A percentile compares a stretch with the other conserved stretches of the same genome.
Conservation (phyloP, 2,113 vertebrate genomes). For the Strigops habroptila region DNA sequence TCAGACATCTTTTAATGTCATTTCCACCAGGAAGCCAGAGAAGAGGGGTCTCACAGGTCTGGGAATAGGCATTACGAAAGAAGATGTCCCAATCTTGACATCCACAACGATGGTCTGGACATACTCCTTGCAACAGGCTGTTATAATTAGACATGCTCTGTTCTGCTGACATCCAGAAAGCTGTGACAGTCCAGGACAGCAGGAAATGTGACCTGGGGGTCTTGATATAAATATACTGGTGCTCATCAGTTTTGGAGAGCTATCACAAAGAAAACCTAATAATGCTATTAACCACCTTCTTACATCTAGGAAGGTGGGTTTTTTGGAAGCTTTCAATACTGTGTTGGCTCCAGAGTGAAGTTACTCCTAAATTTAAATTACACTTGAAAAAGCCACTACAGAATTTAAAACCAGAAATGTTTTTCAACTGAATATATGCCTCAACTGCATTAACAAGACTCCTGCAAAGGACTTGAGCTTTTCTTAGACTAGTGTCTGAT, state of each 20-base stretch:
- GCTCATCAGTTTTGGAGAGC: not conserved
- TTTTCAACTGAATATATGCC: not conserved
- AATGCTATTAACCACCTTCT: fast-evolving
- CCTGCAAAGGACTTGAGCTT: not conserved
- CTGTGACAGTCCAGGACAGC: fast-evolving
- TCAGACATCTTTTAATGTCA: not conserved
- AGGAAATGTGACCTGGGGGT: not conserved
- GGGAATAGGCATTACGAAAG: not conserved
- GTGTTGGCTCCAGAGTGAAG: fast-evolving
- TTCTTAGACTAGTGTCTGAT: not conserved
- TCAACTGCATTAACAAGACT: not conserved
- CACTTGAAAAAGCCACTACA: not conserved
- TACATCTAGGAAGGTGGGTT: fast-evolving
- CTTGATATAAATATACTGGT: fast-evolving
- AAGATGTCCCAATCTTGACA: not conserved
- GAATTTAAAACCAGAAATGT: not conserved
- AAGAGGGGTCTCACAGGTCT: not conserved
- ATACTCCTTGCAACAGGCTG: not conserved
- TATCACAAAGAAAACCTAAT: not conserved
- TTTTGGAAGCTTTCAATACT: not conserved
- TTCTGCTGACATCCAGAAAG: not conserved
- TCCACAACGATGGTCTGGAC: fast-evolving
- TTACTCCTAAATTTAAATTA: not conserved
- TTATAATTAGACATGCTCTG: not conserved
- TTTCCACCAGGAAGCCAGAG: not conserved